phyloP scores from a whole-genome alignment of 2,797 vertebrate species.

The Arctocebus calabarensis region DNA sequence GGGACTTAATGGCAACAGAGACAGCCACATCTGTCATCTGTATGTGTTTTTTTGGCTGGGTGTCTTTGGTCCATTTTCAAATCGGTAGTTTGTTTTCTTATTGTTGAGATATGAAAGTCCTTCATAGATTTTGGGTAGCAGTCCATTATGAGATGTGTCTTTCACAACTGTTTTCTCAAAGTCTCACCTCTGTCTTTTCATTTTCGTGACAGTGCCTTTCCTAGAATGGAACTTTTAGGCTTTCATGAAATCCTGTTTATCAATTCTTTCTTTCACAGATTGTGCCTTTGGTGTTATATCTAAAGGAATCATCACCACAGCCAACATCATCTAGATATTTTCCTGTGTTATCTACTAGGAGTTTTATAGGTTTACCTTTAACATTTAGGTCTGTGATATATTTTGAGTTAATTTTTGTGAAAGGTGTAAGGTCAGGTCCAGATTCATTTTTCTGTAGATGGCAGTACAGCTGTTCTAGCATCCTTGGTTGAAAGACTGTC shows the following conservation, averaged over 20 bases:
- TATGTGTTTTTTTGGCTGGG: background rate
- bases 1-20: background rate
- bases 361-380: background rate
- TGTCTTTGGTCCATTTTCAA: background rate
- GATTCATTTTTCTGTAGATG: background rate
- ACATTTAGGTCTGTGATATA: background rate
- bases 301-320: background rate
- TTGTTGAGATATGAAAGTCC: background rate
- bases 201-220: background rate
- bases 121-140: background rate
- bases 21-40: background rate
- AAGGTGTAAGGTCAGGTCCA: background rate
- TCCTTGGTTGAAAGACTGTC: background rate
- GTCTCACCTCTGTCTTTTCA: background rate
- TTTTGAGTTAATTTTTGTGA: background rate
- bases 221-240: background rate
- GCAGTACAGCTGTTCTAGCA: background rate
- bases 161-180: background rate
- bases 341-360: background rate
- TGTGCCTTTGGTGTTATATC: background rate
- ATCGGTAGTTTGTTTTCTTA: background rate
- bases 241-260: background rate
- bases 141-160: background rate
- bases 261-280: background rate
- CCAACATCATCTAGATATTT: background rate